These are phyloP conservation scores for Brachionus calyciflorus DNA, from an alignment of 1,140 invertebrate genomes.

Conservation along the genomic window DNA sequence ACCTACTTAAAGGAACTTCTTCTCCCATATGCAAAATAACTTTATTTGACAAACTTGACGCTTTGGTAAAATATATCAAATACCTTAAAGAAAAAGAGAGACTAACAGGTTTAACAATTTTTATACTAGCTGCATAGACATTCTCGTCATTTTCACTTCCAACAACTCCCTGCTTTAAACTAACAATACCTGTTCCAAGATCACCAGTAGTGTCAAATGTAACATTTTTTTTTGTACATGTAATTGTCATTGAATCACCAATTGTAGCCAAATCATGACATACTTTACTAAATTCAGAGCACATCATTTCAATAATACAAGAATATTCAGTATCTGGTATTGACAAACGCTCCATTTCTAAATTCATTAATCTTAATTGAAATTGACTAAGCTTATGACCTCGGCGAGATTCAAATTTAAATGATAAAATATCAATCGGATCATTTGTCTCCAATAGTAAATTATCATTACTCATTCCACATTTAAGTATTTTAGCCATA, in stretches of 20 bases:
- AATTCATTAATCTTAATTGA: slow-evolving; percentile 97
- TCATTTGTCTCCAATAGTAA: slow-evolving; percentile 93
- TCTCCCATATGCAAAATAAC: slow-evolving; percentile 83
- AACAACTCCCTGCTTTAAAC: slow-evolving; percentile 86
- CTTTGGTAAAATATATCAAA: slow-evolving; percentile 93
- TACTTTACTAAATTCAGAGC: slow-evolving; percentile 89
- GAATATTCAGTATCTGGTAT: slow-evolving; percentile 98
- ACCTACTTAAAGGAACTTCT: slow-evolving; percentile 78
- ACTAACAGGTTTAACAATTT: slow-evolving; percentile 95
- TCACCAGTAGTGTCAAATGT: slow-evolving; percentile 93
- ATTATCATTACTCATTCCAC: slow-evolving; percentile 87
- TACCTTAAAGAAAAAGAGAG: slow-evolving; percentile 72
- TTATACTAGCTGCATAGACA: slow-evolving; percentile 75
- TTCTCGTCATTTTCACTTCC: slow-evolving; percentile 93
- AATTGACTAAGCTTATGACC: slow-evolving; percentile 89
- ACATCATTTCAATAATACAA: slow-evolving; percentile 90
- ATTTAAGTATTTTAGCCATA: slow-evolving; percentile 94
- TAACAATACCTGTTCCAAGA: slow-evolving; percentile 67
- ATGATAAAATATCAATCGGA: slow-evolving; percentile 88
- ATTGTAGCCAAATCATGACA: slow-evolving; percentile 93
- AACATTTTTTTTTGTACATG: slow-evolving; percentile 89
- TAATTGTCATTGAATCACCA: slow-evolving; percentile 91
- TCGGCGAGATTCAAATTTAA: slow-evolving; percentile 82
- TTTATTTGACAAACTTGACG: slow-evolving; percentile 80
- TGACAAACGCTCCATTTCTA: slow-evolving; percentile 95